Evolutionary conservation across 2,113 vertebrate species (phyloP).

Genomic region (Thalassoma bifasciatum): DNA sequence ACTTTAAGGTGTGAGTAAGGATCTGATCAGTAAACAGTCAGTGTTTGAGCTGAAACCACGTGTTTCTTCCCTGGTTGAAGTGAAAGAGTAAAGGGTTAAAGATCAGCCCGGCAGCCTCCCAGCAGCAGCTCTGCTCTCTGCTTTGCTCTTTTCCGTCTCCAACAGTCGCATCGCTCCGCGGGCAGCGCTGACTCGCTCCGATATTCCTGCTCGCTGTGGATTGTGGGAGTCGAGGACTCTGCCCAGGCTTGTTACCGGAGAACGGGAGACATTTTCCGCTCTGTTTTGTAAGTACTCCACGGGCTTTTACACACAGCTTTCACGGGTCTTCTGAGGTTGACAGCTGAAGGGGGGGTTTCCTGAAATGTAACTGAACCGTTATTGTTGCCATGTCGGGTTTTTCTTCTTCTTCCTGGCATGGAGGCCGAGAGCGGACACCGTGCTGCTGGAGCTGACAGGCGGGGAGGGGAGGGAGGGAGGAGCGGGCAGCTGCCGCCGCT

Average conservation of each 20-base stretch:
- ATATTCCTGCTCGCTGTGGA: slow-evolving; percentile 76
- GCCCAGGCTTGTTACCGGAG: slow-evolving; percentile 71
- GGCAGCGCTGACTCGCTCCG: slow-evolving; percentile 61
- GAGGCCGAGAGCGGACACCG: slow-evolving; percentile 63
- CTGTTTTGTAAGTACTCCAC: slow-evolving; percentile 70
- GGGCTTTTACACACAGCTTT: not conserved
- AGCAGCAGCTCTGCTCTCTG: slow-evolving; percentile 13
- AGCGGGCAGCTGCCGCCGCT: slow-evolving; percentile 48
- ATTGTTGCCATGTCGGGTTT: slow-evolving; percentile 45
- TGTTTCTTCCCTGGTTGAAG: not conserved
- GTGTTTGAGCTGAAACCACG: not conserved
- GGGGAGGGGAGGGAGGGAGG: slow-evolving; percentile 42
- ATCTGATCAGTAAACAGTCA: not conserved
- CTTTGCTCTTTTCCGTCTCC: too few species aligned
- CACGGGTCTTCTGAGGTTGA: not conserved
- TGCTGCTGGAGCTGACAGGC: slow-evolving; percentile 55
- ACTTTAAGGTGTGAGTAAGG: too few species aligned
- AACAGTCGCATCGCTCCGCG: slow-evolving; percentile 46
- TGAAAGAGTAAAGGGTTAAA: slow-evolving; percentile 61
- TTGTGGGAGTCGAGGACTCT: slow-evolving; percentile 82
- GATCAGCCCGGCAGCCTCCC: slow-evolving; percentile 33
- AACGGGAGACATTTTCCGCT: slow-evolving; percentile 57
- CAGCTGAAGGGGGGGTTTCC: not conserved
- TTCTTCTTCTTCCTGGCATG: slow-evolving; percentile 24
- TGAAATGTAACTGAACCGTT: not conserved